These are phyloP conservation scores for Echiichthys vipera DNA, from an alignment of 2,797 vertebrate species.

Conservation along the genomic window DNA sequence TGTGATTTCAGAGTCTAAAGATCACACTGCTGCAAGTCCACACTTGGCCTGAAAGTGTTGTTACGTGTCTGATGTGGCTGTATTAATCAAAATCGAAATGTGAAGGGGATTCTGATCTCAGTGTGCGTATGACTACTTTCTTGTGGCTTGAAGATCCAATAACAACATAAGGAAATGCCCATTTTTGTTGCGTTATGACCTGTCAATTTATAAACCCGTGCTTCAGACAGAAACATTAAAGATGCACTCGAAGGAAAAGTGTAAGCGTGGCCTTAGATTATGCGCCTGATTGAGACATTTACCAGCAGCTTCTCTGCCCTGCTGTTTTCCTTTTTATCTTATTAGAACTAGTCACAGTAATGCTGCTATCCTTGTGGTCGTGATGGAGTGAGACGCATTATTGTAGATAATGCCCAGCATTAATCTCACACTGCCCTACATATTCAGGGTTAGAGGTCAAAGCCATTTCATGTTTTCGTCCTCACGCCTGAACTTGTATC, in stretches of 20 bases:
- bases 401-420: constrained; percentile 75
- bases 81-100: constrained; percentile 38
- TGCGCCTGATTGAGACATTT: constrained; percentile 20
- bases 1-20: constrained; percentile 14
- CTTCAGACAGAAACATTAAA: constrained; percentile 44
- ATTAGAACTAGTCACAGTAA: constrained; percentile 28
- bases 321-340: constrained; percentile 19
- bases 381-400: constrained; percentile 55
- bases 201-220: constrained; percentile 26
- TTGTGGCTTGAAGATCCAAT: constrained; percentile 53
- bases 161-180: constrained; percentile 15
- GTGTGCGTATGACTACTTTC: constrained; percentile 31
- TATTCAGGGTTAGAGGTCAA: constrained; percentile 74
- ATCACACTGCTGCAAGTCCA: constrained; percentile 17
- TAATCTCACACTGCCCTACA: constrained; percentile 79
- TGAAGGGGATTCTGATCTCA: constrained; percentile 32
- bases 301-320: constrained; percentile 15
- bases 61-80: constrained; percentile 41
- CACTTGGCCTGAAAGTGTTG: constrained; percentile 21
- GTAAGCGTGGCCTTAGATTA: constrained; percentile 33
- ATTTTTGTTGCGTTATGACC: constrained; percentile 1
- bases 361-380: constrained; percentile 27
- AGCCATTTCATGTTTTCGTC: constrained; percentile 72
- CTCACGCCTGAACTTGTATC: constrained; percentile 53
- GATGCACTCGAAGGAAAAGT: constrained; percentile 11